Evolutionary conservation across 1,140 invertebrate genomes (phyloP), one percentile per base, ranked within the genome.

Genomic region (Plutomurus gul): DNA sequence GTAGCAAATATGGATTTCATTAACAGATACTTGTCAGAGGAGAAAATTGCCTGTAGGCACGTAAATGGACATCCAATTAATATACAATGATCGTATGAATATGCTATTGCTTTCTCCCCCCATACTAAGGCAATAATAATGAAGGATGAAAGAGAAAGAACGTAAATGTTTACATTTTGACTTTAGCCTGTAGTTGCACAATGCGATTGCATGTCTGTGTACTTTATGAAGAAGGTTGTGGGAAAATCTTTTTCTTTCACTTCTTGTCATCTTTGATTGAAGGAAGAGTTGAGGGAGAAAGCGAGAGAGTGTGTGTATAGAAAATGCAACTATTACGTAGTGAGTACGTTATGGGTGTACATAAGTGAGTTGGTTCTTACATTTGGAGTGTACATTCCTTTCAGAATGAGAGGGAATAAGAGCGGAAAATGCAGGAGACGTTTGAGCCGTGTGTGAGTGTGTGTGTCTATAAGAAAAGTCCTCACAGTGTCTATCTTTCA

Each of bases 361-460:
- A 65, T 65, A 65, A 65, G 56, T 65, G 36, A 30, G 56, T 33
- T 33, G 56, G 27, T 65, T n/a, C 56, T 27, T n/a, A 65, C 56
- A 65, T 65, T 65, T 18, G 27, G 25, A 25, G 10, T 30, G 27
- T 33, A 16, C 56, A 65, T 65, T 65, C 56, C 27, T 65, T 65
- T 65, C 25, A 30, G 30, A 65, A 65, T 33, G 27, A 5, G 3
- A 27, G 33, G 27, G 56, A 65, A 65, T 65, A 25, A 65, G 13
- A 65, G 56, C n/a, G 36, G 56, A 65, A 65, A 65, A 65, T 33
- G 27, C 27, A 65, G 36, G 56, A 65, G 56, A 30, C 27, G 56
- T 65, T 65, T 65, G 56, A 65, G 56, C 36, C 18, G 30, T 56
- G n/a, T 56, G 20, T 16, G n/a, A n/a, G n/a, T n/a, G n/a, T 13